Evolutionary conservation across 53 echinoderm and acorn worm genomes (phyloP).

Genomic region (Mesocentrotus franciscanus): DNA sequence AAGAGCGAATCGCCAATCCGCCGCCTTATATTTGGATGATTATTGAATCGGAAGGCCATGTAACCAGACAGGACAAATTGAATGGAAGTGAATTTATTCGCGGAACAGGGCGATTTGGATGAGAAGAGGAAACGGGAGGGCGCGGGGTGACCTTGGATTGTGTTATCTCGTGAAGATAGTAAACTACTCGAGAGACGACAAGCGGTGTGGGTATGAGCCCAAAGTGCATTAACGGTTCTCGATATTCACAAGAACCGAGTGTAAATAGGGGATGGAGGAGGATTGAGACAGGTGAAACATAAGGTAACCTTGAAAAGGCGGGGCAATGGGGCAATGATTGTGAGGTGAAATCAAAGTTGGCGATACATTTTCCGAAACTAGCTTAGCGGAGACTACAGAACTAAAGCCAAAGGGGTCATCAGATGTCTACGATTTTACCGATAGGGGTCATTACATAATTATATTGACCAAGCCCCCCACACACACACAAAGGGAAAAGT

Average conservation of each 20-base stretch:
- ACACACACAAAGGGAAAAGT: no score
- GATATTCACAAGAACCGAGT: not conserved
- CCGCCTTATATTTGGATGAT: not conserved
- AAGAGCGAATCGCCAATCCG: not conserved
- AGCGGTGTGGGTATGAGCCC: not conserved
- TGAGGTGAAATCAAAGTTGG: not conserved
- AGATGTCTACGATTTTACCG: no score
- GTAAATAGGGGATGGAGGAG: not conserved
- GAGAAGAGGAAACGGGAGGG: not conserved
- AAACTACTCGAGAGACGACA: slow-evolving; percentile 19
- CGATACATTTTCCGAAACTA: no score
- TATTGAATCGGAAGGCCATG: not conserved
- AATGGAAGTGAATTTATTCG: not conserved
- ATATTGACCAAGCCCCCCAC: no score
- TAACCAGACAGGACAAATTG: not conserved
- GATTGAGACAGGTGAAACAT: not conserved
- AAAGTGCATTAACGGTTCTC: not conserved
- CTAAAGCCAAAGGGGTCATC: no score
- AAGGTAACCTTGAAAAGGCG: not conserved
- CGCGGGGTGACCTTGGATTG: not conserved
- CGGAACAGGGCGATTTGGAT: not conserved
- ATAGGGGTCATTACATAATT: no score
- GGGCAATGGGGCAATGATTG: not conserved
- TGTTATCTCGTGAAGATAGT: not conserved
- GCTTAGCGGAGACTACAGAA: no score